A percentile compares a stretch with the other conserved stretches of the same genome.
phyloP scores from a whole-genome alignment of 2,888 invertebrate genomes.

The Cyclophora punctaria region DNA sequence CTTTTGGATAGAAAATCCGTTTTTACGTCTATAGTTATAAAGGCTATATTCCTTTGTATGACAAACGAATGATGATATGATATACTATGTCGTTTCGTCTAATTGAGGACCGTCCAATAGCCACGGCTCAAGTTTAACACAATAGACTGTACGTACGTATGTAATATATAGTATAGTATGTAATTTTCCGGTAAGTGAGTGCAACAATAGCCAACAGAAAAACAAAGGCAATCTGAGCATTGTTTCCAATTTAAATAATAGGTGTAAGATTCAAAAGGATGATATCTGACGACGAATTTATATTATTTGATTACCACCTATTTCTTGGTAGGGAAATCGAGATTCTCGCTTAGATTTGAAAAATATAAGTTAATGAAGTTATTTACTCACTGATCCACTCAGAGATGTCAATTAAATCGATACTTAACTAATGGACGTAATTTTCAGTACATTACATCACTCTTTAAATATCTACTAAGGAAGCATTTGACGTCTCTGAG shows the following conservation, averaged over 20 bases:
- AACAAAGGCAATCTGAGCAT: conserved; percentile 49
- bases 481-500: no score
- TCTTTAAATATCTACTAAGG: no score
- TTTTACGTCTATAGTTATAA: no score
- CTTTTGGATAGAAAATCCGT: no score
- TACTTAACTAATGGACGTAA: no score
- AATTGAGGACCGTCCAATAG: conserved; percentile 45
- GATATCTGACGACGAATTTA: conserved; percentile 20
- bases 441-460: no score
- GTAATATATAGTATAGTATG: conserved; percentile 39
- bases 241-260: conserved; percentile 44
- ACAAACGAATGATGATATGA: conserved; percentile 23
- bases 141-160: conserved; percentile 23
- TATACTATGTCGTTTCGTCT: conserved; percentile 47
- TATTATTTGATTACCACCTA: conserved; percentile 1
- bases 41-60: no score
- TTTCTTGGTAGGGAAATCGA: no score
- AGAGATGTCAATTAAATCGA: no score
- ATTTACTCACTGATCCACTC: no score
- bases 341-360: no score
- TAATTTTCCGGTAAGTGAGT: conserved; percentile 65
- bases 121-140: conserved; percentile 24
- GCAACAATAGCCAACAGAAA: conserved; percentile 53
- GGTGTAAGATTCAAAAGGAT: conserved; percentile 37
- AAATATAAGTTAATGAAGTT: no score